These are phyloP conservation scores for Mormyrus hasselquistii DNA, from an alignment of 2,797 vertebrate genomes.

Conservation along the genomic window DNA sequence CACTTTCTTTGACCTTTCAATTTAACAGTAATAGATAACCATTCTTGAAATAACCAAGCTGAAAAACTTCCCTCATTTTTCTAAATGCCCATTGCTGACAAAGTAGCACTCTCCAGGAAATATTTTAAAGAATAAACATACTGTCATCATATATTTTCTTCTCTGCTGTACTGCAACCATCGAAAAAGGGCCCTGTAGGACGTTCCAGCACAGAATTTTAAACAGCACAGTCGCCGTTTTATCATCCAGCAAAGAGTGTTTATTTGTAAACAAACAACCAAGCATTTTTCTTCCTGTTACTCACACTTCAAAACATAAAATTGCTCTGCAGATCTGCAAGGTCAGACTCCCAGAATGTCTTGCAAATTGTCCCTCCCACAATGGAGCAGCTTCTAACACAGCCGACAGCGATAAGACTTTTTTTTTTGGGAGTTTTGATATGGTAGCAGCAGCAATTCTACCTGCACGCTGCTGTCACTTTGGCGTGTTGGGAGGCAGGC, in stretches of 20 bases:
- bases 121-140: constrained; percentile 4
- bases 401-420: constrained; percentile 30
- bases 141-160: constrained; percentile 14
- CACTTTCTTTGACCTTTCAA: constrained; percentile 49
- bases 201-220: constrained; percentile 17
- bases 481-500: constrained; percentile 67
- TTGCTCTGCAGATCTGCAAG: constrained; percentile 44
- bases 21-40: constrained; percentile 56
- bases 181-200: background rate
- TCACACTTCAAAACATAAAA: constrained; percentile 41
- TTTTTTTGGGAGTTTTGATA: constrained; percentile 35
- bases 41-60: constrained; percentile 44
- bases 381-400: background rate
- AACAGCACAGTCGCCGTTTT: constrained; percentile 40
- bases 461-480: constrained; percentile 62
- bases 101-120: constrained; percentile 7
- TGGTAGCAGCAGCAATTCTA: constrained; percentile 34
- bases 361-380: constrained; percentile 39
- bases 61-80: constrained; percentile 38
- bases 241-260: constrained; percentile 46
- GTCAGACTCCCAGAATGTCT: constrained; percentile 40
- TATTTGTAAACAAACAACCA: constrained; percentile 51
- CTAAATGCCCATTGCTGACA: constrained; percentile 8
- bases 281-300: constrained; percentile 54
- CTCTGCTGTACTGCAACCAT: background rate